These are phyloP conservation scores for Morpho helenor DNA, from an alignment of 2,888 invertebrate genomes.

Conservation along the genomic window DNA sequence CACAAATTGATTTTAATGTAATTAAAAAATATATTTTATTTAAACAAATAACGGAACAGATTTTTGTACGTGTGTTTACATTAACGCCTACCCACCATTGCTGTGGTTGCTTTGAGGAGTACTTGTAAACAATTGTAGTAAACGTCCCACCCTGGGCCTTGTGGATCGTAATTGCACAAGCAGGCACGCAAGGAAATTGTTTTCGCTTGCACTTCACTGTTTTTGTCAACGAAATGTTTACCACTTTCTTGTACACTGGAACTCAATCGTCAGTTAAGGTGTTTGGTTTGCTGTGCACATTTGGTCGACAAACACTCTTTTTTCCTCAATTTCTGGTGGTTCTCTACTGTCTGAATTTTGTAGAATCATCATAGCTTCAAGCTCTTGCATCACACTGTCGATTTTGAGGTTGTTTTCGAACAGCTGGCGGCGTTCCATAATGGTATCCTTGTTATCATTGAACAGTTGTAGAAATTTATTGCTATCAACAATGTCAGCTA, in stretches of 20 bases:
- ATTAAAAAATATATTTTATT: too few relatives aligned
- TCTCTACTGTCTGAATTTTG: constrained; percentile 30
- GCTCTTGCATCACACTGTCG: constrained; percentile 38
- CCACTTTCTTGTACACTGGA: constrained; percentile 27
- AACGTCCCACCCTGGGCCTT: neutral
- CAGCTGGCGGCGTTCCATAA: constrained; percentile 34
- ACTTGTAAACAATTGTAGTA: too few relatives aligned
- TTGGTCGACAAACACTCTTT: constrained; percentile 29
- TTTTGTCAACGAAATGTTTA: constrained; percentile 28
- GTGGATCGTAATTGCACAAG: neutral
- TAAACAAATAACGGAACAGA: too few relatives aligned
- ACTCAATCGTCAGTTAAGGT: too few relatives aligned
- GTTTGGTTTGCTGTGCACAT: too few relatives aligned
- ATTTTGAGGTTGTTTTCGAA: constrained; percentile 42
- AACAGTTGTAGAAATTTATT: constrained; percentile 31
- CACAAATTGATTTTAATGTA: too few relatives aligned
- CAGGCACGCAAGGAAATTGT: neutral
- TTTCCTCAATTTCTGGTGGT: constrained; percentile 27
- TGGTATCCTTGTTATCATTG: constrained; percentile 36
- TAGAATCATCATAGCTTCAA: constrained; percentile 31
- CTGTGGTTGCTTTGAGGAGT: too few relatives aligned
- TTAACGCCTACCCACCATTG: too few relatives aligned
- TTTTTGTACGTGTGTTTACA: too few relatives aligned
- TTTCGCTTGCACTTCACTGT: constrained; percentile 37
- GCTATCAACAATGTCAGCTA: constrained; percentile 21